These are phyloP conservation scores for Spialia ferax DNA, from an alignment of 2,888 invertebrate genomes.

Conservation along the genomic window DNA sequence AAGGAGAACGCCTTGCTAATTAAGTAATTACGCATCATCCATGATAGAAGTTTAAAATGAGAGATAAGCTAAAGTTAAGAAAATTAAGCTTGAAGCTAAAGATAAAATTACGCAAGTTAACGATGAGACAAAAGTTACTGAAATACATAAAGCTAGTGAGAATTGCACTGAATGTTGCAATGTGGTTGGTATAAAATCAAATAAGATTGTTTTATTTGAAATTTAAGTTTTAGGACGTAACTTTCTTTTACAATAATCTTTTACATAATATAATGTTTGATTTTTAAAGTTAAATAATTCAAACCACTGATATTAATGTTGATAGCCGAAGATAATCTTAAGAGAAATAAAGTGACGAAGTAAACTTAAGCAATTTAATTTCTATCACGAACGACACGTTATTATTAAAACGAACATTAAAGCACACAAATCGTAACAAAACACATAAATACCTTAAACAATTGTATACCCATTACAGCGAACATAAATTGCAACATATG, in stretches of 20 bases:
- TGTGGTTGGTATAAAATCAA: background rate
- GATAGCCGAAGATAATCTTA: background rate
- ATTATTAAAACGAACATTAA: background rate
- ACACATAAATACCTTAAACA: constrained; percentile 95
- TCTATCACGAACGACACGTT: constrained; percentile 19
- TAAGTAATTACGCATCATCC: background rate
- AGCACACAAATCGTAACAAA: constrained; percentile 13
- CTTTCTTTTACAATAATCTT: background rate
- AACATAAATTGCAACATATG: constrained; percentile 99
- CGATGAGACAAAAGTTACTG: background rate
- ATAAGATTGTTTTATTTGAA: background rate
- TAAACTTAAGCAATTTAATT: background rate
- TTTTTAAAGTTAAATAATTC: background rate
- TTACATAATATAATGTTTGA: background rate
- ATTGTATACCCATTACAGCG: constrained; percentile 99
- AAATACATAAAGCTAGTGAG: background rate
- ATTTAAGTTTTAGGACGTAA: background rate
- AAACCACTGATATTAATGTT: background rate
- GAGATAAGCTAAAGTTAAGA: too few relatives aligned
- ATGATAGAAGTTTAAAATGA: too few relatives aligned
- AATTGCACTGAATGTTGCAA: background rate
- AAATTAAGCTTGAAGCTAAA: too few relatives aligned
- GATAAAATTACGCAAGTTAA: background rate
- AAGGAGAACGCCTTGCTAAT: constrained; percentile 34
- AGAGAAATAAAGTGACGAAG: background rate